Evolutionary conservation across 1,140 invertebrate species (phyloP), one percentile per base, ranked within the genome.

Genomic region (Limonius californicus): DNA sequence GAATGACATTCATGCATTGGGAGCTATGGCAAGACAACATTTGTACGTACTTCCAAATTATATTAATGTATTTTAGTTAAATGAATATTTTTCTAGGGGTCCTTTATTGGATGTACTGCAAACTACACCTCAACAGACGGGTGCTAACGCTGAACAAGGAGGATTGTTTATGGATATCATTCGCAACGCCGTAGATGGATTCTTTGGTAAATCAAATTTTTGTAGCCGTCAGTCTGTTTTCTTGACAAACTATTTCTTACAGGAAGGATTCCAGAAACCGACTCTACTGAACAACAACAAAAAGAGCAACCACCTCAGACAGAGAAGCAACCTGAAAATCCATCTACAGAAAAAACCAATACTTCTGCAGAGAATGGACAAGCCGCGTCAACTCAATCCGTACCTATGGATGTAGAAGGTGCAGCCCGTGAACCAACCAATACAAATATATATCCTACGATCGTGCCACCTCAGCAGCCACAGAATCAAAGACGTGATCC

Each of bases 171-270:
- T 61, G 23, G 59, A 61, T 42, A 12, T 53, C 8, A 32, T 61
- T 2, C 50, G 50, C 15, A 61, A 61, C 42, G 59, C 21, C 23
- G 30, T 61, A 8, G 32, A 53, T 42, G 30, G 53, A 6, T 55
- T 19, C 21, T 61, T 61, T 43, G 59, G 59, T 61, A 35, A 19
- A 32, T 7, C 6, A 8, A n/a, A 27, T 16, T n/a, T n/a, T n/a
- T n/a, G n/a, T n/a, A n/a, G n/a, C n/a, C n/a, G n/a, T n/a, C n/a
- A n/a, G n/a, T n/a, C n/a, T n/a, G n/a, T n/a, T n/a, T n/a, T n/a
- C n/a, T 32, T 32, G 11, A 32, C 4, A 32, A 32, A 6, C 2
- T 39, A 39, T n/a, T 39, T 39, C 2, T 27, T 39, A 14, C n/a
- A 39, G 35, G 35, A 11, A n/a, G 7, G 2, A 2, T 14, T 39